Percentiles rank a stretch among this genome's conserved stretches.
Evolutionary conservation across 2,797 vertebrate species (phyloP).

Genomic region (Bothrops alternatus): DNA sequence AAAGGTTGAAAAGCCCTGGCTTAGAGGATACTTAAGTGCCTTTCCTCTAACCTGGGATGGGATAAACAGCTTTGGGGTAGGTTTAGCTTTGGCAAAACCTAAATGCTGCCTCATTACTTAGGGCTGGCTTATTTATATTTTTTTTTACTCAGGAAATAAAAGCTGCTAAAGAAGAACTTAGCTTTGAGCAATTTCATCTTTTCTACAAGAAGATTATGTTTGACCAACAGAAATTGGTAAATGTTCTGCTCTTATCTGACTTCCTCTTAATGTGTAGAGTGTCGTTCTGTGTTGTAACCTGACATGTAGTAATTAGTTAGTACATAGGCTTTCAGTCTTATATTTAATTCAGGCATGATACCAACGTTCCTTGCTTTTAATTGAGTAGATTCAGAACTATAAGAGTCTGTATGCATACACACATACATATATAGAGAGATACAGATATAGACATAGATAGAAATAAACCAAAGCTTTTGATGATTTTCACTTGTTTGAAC

Average conservation of each 20-base stretch:
- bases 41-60: not conserved
- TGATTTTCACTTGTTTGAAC: not conserved
- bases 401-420: not conserved
- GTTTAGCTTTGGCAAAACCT: not conserved
- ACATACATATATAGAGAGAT: too few species aligned
- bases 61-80: not conserved
- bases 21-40: not conserved
- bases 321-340: not conserved
- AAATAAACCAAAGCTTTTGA: not conserved
- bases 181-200: conserved; percentile 93
- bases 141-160: conserved; percentile 79
- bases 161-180: conserved; percentile 86
- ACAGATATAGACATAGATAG: not conserved
- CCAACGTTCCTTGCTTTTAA: not conserved
- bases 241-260: conserved; percentile 31
- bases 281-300: not conserved
- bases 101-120: not conserved
- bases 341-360: not conserved
- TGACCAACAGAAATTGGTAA: conserved; percentile 89
- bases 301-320: not conserved
- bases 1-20: too few species aligned
- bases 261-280: not conserved
- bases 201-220: conserved; percentile 97
- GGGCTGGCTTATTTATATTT: not conserved
- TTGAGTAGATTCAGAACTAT: not conserved